Conservation (phyloP, 2,888 invertebrate genomes). For the Drosophila macrospina region DNA sequence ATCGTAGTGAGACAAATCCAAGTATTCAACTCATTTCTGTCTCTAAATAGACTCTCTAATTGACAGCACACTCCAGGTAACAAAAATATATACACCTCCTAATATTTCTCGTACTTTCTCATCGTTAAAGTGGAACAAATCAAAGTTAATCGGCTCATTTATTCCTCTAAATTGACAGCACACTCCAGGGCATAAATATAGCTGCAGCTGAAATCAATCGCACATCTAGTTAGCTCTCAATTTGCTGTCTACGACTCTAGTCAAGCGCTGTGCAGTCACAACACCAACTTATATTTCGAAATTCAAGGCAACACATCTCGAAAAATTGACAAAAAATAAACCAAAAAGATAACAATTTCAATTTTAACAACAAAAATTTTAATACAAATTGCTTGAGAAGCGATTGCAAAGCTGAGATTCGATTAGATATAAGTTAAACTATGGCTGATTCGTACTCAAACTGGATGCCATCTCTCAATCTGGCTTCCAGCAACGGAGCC, state of each 20-base stretch:
- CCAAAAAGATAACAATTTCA: not conserved
- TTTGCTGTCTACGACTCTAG: not conserved
- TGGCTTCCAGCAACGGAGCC: not conserved
- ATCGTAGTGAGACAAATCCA: no score
- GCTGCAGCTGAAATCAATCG: no score
- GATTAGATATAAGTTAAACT: not conserved
- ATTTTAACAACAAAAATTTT: not conserved
- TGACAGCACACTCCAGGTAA: no score
- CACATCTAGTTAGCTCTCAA: slow-evolving; percentile 2
- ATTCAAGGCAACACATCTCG: slow-evolving; percentile 37
- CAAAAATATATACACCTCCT: no score
- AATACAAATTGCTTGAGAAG: slow-evolving; percentile 9
- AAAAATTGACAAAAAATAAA: slow-evolving; percentile 5
- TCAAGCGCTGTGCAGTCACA: not conserved
- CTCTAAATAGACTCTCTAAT: no score
- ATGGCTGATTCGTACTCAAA: slow-evolving; percentile 49
- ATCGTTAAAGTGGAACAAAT: no score
- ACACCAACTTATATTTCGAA: slow-evolving; percentile 36
- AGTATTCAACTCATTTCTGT: no score
- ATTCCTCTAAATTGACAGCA: not conserved
- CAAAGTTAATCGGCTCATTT: no score
- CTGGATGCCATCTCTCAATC: slow-evolving; percentile 33
- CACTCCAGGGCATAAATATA: not conserved
- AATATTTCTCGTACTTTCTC: no score
- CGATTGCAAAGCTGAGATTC: not conserved